phyloP scores from a whole-genome alignment of 2,888 invertebrate genomes.

The Urechis unicinctus region DNA sequence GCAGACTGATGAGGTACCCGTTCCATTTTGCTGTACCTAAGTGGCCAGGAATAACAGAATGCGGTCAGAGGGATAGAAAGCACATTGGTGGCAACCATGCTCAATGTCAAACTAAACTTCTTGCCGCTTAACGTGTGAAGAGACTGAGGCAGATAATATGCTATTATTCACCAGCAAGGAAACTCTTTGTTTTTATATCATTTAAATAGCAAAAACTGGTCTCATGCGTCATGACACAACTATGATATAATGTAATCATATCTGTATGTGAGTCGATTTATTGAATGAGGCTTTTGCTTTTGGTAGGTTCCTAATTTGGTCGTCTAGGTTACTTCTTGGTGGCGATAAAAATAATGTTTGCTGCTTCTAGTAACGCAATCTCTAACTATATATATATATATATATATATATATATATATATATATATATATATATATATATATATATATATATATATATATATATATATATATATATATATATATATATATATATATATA shows the following conservation, averaged over 20 bases:
- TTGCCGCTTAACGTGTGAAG: slow-evolving; percentile 84
- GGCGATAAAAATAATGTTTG: slow-evolving; percentile 77
- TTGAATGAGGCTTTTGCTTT: slow-evolving; percentile 68
- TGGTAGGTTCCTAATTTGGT: slow-evolving; percentile 70
- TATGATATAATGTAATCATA: slow-evolving; percentile 17
- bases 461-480: too few species aligned
- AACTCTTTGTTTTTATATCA: too few species aligned
- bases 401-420: too few species aligned
- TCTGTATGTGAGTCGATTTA: slow-evolving; percentile 50
- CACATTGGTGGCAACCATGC: slow-evolving; percentile 85
- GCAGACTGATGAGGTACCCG: too few species aligned
- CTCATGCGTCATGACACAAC: too few species aligned
- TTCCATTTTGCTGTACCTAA: slow-evolving; percentile 71
- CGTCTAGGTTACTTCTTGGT: slow-evolving; percentile 78
- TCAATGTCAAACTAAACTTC: slow-evolving; percentile 81
- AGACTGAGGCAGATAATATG: too few species aligned
- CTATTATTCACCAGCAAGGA: too few species aligned
- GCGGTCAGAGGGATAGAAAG: slow-evolving; percentile 87
- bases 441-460: too few species aligned
- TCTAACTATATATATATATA: too few species aligned
- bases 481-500: too few species aligned
- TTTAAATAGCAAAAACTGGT: too few species aligned
- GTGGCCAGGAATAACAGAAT: slow-evolving; percentile 82
- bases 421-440: too few species aligned
- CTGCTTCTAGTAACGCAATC: slow-evolving; percentile 77